Evolutionary conservation across 2,888 invertebrate genomes (phyloP), one percentile per base, ranked within the genome.

Genomic region (Acanthoscelides obtectus): DNA sequence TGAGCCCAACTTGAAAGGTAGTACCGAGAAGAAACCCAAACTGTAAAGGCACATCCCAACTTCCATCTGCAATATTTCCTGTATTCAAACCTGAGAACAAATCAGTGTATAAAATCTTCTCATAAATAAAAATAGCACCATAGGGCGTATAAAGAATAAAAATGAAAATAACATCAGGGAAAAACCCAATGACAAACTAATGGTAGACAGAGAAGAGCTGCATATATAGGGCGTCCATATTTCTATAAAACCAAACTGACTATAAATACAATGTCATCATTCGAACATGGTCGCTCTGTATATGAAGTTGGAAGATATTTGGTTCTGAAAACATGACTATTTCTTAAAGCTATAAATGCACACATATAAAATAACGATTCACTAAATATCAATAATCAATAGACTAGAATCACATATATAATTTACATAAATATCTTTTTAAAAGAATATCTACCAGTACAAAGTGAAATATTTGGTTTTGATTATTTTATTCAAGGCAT

Each of bases 341-440:
- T 66, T 70, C 72, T 75, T 76, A 77, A 75, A 76, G 69, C 70
- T 77, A 70, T 75, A 77, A 80, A 79, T 75, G 78, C 76, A 80
- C 77, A 77, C 77, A 76, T 77, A 79, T 68, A 77, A 77, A 76
- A 78, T 76, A 78, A 79, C 79, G 76, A 69, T 71, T 68, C 70
- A 72, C 63, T 63, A 66, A 77, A 77, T 79, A 77, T 77, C 76
- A 79, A 73, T 77, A 74, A 75, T 74, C 71, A 77, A 76, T 75
- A 79, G 80, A 80, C 80, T 80, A 80, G 79, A 80, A 79, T 79
- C 79, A 79, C 79, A 79, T 77, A 74, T 74, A 79, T 76, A 76
- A 75, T 73, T 76, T 76, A n/a, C 72, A 74, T 77, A 77, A 79
- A 77, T 78, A 78, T 77, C 77, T 74, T 75, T 73, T 76, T 71